Percentiles rank a stretch among this genome's conserved stretches.
Conservation (phyloP, 2,888 invertebrate species). For the Ormyrus labotus region DNA sequence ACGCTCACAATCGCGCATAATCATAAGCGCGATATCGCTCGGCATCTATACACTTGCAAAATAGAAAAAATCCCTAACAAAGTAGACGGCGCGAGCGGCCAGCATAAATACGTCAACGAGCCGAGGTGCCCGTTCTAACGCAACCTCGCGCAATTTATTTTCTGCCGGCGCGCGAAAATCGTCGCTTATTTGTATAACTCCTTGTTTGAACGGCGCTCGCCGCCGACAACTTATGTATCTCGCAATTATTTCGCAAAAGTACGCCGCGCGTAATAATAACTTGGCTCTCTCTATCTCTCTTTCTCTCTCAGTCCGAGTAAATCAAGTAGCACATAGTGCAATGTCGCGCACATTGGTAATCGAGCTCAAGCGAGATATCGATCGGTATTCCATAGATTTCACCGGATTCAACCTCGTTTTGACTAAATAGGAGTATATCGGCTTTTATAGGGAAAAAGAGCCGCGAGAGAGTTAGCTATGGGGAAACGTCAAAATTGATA, state of each 20-base stretch:
- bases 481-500: constrained; percentile 73
- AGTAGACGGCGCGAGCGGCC: no score
- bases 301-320: constrained; percentile 13
- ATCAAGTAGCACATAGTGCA: constrained; percentile 13
- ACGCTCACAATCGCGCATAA: no score
- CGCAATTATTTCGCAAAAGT: background rate
- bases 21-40: no score
- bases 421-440: constrained; percentile 71
- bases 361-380: constrained; percentile 62
- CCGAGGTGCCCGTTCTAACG: no score
- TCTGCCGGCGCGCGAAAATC: constrained; percentile 41
- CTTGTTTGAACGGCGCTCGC: background rate
- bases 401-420: constrained; percentile 69
- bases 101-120: no score
- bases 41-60: no score
- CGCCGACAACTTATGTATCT: no score
- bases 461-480: constrained; percentile 49
- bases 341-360: constrained; percentile 31
- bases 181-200: constrained; percentile 45
- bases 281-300: background rate
- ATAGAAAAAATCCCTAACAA: no score
- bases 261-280: background rate
- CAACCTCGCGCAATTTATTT: constrained; percentile 18
- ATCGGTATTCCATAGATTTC: constrained; percentile 71
- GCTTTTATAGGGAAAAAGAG: constrained; percentile 64